Conservation (phyloP, 2,888 invertebrate genomes). For the Ichneumoninae sp. region DNA sequence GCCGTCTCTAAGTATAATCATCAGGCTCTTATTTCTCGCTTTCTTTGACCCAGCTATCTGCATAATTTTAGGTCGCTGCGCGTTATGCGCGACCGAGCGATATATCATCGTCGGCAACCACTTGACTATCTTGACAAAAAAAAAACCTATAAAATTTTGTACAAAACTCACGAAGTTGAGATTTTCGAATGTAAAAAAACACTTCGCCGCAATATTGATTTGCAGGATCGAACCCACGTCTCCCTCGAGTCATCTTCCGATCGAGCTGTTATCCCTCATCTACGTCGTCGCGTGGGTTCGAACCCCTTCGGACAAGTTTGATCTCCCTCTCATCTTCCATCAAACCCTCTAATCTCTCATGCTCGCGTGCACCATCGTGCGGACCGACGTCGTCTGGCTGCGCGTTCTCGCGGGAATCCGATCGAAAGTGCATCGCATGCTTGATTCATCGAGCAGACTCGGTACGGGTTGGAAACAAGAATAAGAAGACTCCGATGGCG, state of each 20-base stretch:
- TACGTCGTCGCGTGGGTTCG: constrained; percentile 38
- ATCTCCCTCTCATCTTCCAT: constrained; percentile 20
- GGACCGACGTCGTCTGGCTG: constrained; percentile 1
- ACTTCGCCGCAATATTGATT: not conserved
- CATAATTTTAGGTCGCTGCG: constrained; percentile 59
- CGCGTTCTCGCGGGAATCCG: constrained; percentile 25
- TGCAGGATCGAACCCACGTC: not conserved
- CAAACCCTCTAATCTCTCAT: constrained; percentile 11
- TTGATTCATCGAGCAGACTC: constrained; percentile 25
- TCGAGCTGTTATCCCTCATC: not conserved
- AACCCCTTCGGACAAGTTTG: not conserved
- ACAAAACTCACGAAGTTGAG: not conserved
- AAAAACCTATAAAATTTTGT: not conserved
- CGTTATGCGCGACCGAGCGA: constrained; percentile 20
- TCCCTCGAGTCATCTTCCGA: not conserved
- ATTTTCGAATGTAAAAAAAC: not conserved
- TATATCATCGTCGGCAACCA: constrained; percentile 43
- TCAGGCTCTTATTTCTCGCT: constrained; percentile 59
- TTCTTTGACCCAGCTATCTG: constrained; percentile 58
- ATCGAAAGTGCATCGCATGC: constrained; percentile 36
- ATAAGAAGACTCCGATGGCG: constrained; percentile 52
- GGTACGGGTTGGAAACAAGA: not conserved
- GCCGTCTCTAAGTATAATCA: constrained; percentile 37
- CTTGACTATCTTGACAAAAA: constrained; percentile 2
- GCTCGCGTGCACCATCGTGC: constrained; percentile 32